These are phyloP conservation scores for Tenthredo livida DNA, from an alignment of 2,888 invertebrate species.

Conservation along the genomic window DNA sequence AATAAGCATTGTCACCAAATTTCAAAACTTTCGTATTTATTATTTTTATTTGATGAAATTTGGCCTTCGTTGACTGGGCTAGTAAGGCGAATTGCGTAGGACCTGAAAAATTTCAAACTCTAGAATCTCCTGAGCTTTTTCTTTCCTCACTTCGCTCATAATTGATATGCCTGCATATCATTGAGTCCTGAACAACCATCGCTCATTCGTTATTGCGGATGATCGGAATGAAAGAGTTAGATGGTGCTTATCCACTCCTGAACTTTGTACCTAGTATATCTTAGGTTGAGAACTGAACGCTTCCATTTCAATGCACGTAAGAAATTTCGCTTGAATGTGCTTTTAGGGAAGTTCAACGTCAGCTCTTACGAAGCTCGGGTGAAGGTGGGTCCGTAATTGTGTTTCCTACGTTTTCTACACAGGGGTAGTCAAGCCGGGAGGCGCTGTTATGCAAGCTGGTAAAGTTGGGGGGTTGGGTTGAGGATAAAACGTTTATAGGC, in stretches of 20 bases:
- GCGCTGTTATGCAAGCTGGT: conserved; percentile 45
- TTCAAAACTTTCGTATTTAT: too few relatives aligned
- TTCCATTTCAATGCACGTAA: conserved; percentile 52
- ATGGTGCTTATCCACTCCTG: not conserved
- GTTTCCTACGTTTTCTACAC: conserved; percentile 63
- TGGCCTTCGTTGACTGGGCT: too few relatives aligned
- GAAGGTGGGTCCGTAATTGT: conserved; percentile 65
- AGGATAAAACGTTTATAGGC: conserved; percentile 68
- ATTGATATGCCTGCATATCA: too few relatives aligned
- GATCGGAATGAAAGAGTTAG: not conserved
- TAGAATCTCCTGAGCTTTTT: too few relatives aligned
- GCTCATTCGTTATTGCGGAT: not conserved
- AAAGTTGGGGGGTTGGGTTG: conserved; percentile 52
- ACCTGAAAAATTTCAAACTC: too few relatives aligned
- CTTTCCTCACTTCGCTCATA: too few relatives aligned
- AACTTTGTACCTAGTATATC: not conserved
- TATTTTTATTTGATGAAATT: too few relatives aligned
- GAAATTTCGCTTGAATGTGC: conserved; percentile 52
- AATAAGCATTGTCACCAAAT: too few relatives aligned
- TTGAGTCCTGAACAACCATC: not conserved
- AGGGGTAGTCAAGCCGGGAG: conserved; percentile 16
- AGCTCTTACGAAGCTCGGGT: conserved; percentile 64
- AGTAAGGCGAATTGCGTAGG: not conserved
- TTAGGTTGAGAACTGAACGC: conserved; percentile 42
- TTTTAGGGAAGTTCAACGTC: conserved; percentile 57